Conservation (phyloP, 2,888 invertebrate species). For the Melinaea menophilus region DNA sequence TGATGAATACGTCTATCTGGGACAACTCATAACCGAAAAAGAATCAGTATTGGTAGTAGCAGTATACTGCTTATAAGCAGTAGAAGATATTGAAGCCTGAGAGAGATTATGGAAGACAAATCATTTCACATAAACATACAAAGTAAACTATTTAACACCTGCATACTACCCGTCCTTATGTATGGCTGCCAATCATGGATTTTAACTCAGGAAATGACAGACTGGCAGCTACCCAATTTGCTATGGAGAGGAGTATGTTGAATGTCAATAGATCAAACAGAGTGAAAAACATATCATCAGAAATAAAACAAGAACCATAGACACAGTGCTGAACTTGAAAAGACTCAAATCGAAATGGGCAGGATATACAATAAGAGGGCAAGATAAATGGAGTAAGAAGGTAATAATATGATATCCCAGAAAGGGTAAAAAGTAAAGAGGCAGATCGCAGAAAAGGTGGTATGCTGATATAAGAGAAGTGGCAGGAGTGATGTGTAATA, state of each 20-base stretch:
- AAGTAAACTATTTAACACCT: slow-evolving; percentile 23
- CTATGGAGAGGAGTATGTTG: slow-evolving; percentile 24
- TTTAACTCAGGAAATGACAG: slow-evolving; percentile 12
- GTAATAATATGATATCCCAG: slow-evolving; percentile 17
- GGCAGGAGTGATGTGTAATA: slow-evolving; percentile 9
- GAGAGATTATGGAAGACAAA: slow-evolving; percentile 18
- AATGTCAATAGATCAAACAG: slow-evolving; percentile 18
- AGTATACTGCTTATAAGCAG: slow-evolving; percentile 15
- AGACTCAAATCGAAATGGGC: slow-evolving; percentile 24
- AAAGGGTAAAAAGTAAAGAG: slow-evolving; percentile 11
- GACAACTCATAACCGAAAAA: slow-evolving; percentile 10
- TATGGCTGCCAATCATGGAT: slow-evolving; percentile 25
- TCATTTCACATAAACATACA: slow-evolving; percentile 15
- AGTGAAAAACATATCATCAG: slow-evolving; percentile 15
- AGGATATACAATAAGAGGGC: slow-evolving; percentile 18
- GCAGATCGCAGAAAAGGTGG: slow-evolving; percentile 10
- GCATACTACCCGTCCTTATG: slow-evolving; percentile 21
- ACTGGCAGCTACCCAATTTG: slow-evolving; percentile 8
- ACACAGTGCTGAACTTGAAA: background rate
- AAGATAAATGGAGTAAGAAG: slow-evolving; percentile 24
- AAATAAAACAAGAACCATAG: slow-evolving; percentile 11
- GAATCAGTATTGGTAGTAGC: slow-evolving; percentile 11
- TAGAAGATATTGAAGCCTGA: slow-evolving; percentile 13
- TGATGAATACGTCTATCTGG: slow-evolving; percentile 8
- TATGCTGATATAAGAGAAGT: slow-evolving; percentile 7